A percentile compares a stretch with the other conserved stretches of the same genome.
Evolutionary conservation across 2,888 invertebrate genomes (phyloP).

Genomic region (Gibbula magus): DNA sequence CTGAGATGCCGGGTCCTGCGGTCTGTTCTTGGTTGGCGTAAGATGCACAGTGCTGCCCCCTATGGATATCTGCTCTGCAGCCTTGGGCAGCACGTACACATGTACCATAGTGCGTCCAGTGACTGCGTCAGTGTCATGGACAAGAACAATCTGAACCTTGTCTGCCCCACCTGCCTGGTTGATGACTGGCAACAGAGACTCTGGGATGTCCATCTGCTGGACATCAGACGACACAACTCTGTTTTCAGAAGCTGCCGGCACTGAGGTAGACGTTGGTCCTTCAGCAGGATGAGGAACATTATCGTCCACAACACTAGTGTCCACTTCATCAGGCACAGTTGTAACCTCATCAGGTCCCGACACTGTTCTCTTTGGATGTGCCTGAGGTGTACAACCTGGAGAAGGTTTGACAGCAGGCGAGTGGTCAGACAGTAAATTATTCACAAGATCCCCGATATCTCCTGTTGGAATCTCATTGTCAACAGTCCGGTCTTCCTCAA

Average conservation of each 20-base stretch:
- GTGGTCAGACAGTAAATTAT: neutral
- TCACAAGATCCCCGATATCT: neutral
- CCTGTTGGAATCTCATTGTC: neutral
- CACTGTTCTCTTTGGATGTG: neutral
- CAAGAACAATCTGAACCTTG: slow-evolving; percentile 50
- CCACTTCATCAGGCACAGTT: neutral
- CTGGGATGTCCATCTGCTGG: neutral
- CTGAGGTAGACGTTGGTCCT: neutral
- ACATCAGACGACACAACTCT: neutral
- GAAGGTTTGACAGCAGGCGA: neutral
- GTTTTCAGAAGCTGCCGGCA: neutral
- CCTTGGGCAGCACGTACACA: slow-evolving; percentile 51
- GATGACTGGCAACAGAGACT: neutral
- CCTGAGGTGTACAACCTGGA: neutral
- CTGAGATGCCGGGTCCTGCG: neutral
- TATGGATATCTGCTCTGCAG: slow-evolving; percentile 2
- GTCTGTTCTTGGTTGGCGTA: neutral
- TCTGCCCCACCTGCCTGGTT: slow-evolving; percentile 33
- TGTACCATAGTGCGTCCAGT: slow-evolving; percentile 56
- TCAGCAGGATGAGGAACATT: neutral
- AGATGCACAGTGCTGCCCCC: neutral
- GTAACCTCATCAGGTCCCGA: neutral
- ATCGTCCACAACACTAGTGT: no score
- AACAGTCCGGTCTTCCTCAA: neutral
- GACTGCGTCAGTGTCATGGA: slow-evolving; percentile 46